Percentiles rank a stretch among this genome's conserved stretches.
Evolutionary conservation across 2,888 invertebrate genomes (phyloP).

Genomic region (Hipparchia sbordonii): DNA sequence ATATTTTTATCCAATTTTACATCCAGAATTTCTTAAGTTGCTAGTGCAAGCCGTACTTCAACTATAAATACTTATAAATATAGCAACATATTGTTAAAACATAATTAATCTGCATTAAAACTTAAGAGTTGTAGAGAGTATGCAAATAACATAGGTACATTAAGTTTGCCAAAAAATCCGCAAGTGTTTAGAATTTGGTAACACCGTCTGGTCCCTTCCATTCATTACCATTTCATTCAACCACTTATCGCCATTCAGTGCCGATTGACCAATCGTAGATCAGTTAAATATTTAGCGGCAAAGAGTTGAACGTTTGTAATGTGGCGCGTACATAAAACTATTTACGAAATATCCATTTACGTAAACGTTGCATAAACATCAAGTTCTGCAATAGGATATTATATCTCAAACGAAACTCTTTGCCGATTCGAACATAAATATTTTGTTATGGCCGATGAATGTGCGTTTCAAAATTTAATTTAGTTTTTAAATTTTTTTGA

Average conservation of each 20-base stretch:
- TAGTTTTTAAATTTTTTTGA: constrained; percentile 7
- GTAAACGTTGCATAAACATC: constrained; percentile 47
- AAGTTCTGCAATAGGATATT: constrained; percentile 23
- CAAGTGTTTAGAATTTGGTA: not conserved
- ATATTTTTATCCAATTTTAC: too few species aligned
- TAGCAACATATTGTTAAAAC: too few species aligned
- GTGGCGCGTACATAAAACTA: constrained; percentile 40
- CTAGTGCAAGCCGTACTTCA: too few species aligned
- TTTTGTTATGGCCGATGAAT: constrained; percentile 6
- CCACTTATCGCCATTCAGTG: constrained; percentile 25
- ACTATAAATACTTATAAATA: too few species aligned
- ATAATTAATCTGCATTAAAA: too few species aligned
- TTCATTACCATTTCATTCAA: constrained; percentile 29
- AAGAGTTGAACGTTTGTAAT: constrained; percentile 55
- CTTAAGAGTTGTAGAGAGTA: too few species aligned
- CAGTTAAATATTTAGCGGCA: constrained; percentile 66
- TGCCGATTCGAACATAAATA: constrained; percentile 5
- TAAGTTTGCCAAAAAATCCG: not conserved
- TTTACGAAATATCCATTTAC: constrained; percentile 55
- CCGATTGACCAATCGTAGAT: constrained; percentile 30
- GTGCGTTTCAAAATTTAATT: constrained; percentile 8
- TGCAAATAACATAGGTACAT: not conserved
- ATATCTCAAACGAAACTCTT: constrained; percentile 11
- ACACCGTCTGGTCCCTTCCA: constrained; percentile 9
- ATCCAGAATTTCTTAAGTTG: too few species aligned